Evolutionary conservation across 2,113 vertebrate species (phyloP), one percentile per base, ranked within the genome.

Genomic region (Halcyon senegalensis): DNA sequence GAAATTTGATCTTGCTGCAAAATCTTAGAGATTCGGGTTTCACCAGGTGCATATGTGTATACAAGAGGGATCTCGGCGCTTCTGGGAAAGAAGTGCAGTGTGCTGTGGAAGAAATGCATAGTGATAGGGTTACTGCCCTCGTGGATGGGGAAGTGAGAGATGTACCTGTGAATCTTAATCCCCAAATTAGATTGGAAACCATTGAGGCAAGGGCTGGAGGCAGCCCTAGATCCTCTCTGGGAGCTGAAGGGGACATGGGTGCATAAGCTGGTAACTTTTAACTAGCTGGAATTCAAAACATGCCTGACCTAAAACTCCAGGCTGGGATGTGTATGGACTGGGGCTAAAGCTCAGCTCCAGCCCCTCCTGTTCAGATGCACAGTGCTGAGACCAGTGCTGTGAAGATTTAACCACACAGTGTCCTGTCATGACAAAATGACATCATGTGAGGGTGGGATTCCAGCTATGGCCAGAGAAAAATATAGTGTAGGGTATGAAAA

Each of bases 271-370:
- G 31, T 87, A 92, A 77, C 17, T 69, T 69, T 84, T 69, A 64
- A 93, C 31, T 41, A 62, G 37, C 41, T 92, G 84, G 94, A 96
- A 94, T 94, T 94, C 89, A 89, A 91, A 95, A 85, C 87, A 95
- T 92, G 87, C 59, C 50, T 7, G 14, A 84, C 44, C 58, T 94
- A 82, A 92, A 89, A 69, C 37, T 41, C 58, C 53, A 75, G 73
- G 31, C 63, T 63, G 76, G 31, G 39, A 84, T 4, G 0, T 50
- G 53, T 44, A 76, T 5, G 1, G 74, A 31, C 86, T 35, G 46
- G 66, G 69, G 19, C 43, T 21, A 89, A 66, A 62, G 62, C 63
- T 89, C 48, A 66, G 66, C 53, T 91, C 48, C 58, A 73, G 24
- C 16, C 70, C 37, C 37, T 62, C 3, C 0, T 21, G 16, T 33